These are phyloP conservation scores for Excalfactoria chinensis DNA, from an alignment of 2,113 vertebrate genomes.

Conservation along the genomic window DNA sequence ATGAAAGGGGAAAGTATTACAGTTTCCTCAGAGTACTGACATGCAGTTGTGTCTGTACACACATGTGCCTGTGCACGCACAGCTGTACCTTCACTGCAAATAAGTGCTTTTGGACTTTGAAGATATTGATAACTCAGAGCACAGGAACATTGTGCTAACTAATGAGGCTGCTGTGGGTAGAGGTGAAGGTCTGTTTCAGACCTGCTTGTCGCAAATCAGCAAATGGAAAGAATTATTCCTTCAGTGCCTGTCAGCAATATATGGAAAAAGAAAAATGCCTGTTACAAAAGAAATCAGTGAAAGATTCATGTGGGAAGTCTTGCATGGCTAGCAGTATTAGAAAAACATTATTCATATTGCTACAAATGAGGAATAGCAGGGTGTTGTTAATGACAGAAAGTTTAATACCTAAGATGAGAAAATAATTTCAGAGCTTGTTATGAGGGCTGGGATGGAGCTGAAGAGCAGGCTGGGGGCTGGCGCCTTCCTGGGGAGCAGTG, in stretches of 20 bases:
- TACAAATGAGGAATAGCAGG: not conserved
- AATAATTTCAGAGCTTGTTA: not conserved
- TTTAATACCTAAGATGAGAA: not conserved
- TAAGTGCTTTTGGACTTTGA: not conserved
- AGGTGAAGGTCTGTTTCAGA: not conserved
- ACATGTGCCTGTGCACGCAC: accelerated
- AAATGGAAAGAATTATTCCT: constrained; percentile 3
- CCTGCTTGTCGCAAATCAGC: not conserved
- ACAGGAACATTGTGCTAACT: not conserved
- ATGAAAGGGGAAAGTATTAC: too few species aligned
- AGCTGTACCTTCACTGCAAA: not conserved
- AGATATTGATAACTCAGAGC: not conserved
- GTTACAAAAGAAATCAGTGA: not conserved
- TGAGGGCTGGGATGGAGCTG: not conserved
- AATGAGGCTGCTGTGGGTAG: not conserved
- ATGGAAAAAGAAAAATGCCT: not conserved
- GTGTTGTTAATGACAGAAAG: not conserved
- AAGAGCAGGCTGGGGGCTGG: not conserved
- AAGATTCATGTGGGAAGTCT: not conserved
- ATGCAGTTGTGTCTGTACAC: accelerated
- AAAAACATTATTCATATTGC: not conserved
- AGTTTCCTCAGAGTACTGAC: not conserved
- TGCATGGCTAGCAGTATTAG: not conserved
- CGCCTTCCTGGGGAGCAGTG: accelerated
- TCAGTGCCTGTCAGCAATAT: not conserved